A percentile compares a stretch with the other conserved stretches of the same genome.
These are phyloP conservation scores for Tragopan temminckii DNA, from an alignment of 2,797 vertebrate genomes.

Conservation along the genomic window DNA sequence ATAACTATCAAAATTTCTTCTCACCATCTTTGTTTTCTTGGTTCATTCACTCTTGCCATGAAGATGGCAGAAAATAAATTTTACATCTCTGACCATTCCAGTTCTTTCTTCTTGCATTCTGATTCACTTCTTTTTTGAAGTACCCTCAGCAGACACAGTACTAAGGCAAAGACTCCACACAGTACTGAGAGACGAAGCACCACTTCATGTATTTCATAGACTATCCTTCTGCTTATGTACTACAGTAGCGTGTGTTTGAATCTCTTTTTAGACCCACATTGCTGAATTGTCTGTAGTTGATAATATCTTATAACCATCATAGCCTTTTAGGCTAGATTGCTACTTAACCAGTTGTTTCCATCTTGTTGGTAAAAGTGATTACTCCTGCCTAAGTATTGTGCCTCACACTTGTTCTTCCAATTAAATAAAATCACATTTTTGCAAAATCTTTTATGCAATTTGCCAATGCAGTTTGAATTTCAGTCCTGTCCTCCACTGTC, in stretches of 20 bases:
- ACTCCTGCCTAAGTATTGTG: not conserved
- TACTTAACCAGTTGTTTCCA: not conserved
- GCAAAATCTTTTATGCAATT: not conserved
- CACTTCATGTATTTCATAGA: not conserved
- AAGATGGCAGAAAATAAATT: not conserved
- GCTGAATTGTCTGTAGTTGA: not conserved
- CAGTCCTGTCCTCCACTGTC: not conserved
- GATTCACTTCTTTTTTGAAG: not conserved
- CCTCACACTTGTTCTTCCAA: not conserved
- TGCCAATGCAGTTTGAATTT: slow-evolving; percentile 7
- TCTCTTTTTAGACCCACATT: not conserved
- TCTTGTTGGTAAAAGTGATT: not conserved
- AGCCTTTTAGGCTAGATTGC: not conserved
- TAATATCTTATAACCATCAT: not conserved
- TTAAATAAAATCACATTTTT: not conserved
- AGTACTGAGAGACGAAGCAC: not conserved
- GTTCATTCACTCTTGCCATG: not conserved
- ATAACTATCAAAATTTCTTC: not conserved
- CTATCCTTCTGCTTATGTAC: not conserved
- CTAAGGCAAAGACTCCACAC: not conserved
- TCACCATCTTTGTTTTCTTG: not conserved
- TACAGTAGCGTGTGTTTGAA: not conserved
- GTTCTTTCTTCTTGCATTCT: not conserved
- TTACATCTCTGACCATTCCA: not conserved
- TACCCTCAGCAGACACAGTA: not conserved